Conservation (phyloP, 2,797 vertebrate species). For the Xenops minutus region DNA sequence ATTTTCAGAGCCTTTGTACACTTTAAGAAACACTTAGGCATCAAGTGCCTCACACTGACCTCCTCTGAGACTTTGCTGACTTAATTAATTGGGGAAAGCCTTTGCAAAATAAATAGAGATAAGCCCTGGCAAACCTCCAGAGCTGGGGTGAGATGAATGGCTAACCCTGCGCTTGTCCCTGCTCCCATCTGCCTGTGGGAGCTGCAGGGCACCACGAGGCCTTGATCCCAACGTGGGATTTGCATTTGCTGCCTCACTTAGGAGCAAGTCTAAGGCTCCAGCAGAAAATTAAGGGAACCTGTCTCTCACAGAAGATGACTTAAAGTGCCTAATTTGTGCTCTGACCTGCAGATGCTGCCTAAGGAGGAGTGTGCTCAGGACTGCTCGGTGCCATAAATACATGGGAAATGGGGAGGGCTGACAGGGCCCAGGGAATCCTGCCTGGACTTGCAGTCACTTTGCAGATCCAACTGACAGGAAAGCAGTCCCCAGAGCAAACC, state of each 20-base stretch:
- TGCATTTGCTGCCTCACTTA: background rate
- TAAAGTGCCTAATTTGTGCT: background rate
- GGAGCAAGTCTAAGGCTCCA: background rate
- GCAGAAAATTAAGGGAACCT: background rate
- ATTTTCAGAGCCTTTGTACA: background rate
- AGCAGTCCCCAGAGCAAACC: background rate
- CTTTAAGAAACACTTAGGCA: slow-evolving; percentile 30
- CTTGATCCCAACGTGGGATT: background rate
- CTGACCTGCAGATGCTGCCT: background rate
- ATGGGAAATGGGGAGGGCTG: background rate
- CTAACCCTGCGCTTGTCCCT: background rate
- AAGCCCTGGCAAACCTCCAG: slow-evolving; percentile 50
- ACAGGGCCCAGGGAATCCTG: background rate
- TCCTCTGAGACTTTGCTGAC: slow-evolving; percentile 43
- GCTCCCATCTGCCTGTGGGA: background rate
- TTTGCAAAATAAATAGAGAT: slow-evolving; percentile 60
- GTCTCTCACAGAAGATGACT: background rate
- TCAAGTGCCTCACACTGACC: slow-evolving; percentile 40
- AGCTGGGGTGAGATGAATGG: background rate
- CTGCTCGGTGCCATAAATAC: background rate
- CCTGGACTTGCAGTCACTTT: background rate
- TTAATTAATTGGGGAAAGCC: slow-evolving; percentile 56
- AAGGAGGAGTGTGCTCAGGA: background rate
- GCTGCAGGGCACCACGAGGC: background rate
- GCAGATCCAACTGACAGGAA: background rate